These are phyloP conservation scores for Lichenostomus cassidix DNA, from an alignment of 2,113 vertebrate genomes.

Conservation along the genomic window DNA sequence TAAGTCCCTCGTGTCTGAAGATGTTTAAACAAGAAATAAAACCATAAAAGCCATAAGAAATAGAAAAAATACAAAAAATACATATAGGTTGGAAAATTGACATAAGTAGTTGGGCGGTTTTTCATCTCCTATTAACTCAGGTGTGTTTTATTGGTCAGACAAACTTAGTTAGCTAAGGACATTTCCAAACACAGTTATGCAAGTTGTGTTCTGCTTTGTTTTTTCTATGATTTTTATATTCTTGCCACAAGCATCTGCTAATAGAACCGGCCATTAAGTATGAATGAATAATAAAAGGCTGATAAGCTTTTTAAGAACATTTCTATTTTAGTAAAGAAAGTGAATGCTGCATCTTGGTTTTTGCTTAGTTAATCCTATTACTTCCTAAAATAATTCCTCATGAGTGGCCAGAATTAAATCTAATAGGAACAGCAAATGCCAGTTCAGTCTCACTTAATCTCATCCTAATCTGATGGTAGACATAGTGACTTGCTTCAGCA, in stretches of 20 bases:
- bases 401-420: neutral
- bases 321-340: neutral
- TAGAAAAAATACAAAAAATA: neutral
- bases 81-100: neutral
- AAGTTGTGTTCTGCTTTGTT: neutral
- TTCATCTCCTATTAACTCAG: neutral
- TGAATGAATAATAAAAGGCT: neutral
- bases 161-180: neutral
- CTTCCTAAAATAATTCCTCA: neutral
- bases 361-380: slow-evolving; percentile 13
- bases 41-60: neutral
- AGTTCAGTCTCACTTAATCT: neutral
- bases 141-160: neutral
- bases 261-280: neutral
- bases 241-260: neutral
- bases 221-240: neutral
- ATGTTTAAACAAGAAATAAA: neutral
- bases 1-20: neutral
- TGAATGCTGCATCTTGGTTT: neutral
- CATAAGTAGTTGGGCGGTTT: neutral
- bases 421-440: neutral
- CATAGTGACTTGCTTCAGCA: neutral
- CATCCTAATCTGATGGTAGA: neutral
- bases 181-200: neutral
- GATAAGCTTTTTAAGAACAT: neutral